Base-by-base conservation (phyloP, 2,888 invertebrate species). In the Parnassius orleans region DNA sequence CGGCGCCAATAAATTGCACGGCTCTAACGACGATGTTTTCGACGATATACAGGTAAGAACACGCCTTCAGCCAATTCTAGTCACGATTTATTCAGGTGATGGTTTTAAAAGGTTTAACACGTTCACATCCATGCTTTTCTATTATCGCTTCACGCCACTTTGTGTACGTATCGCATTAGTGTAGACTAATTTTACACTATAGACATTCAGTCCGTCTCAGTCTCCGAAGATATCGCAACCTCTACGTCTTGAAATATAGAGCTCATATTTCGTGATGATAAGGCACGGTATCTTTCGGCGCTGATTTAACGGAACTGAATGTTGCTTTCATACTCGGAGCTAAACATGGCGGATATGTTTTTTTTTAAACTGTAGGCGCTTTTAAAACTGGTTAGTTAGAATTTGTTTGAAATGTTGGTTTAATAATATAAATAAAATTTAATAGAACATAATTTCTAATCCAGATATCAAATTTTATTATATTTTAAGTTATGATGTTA, bases 21-120 rank as follows among this genome's bases (percentile, higher is more conserved):
- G 86, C 69, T 90, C 90, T 69, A 86, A 72, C 68, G 90, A 91
- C 78, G 90, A 92, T 74, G 90, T 90, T 24, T 92, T 90, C 81
- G 76, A 76, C 65, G 91, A 90, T 66, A 87, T 88, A 63, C 91
- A 90, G 91, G 92, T 92, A 78, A 83, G 79, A 67, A 67, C 60
- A 60, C 64, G 66, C 68, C 68, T 67, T 53, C 52, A 57, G 56
- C 53, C 48, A n/a, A 58, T 54, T 68, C 68, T 70, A 69, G 9
- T 48, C 48, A 48, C 69, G 68, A 68, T 68, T 69, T 78, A 77
- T 78, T 70, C 82, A 80, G 90, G 90, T 90, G 90, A 83, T 80
- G 90, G 90, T 82, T 74, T 73, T 58, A 63, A 55, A 66, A 66
- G 79, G 83, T 79, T 86, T 90, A 87, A 90, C 90, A 89, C 90